Evolutionary conservation across 2,797 vertebrate species (phyloP).

Genomic region (Coracias cyanogaster): DNA sequence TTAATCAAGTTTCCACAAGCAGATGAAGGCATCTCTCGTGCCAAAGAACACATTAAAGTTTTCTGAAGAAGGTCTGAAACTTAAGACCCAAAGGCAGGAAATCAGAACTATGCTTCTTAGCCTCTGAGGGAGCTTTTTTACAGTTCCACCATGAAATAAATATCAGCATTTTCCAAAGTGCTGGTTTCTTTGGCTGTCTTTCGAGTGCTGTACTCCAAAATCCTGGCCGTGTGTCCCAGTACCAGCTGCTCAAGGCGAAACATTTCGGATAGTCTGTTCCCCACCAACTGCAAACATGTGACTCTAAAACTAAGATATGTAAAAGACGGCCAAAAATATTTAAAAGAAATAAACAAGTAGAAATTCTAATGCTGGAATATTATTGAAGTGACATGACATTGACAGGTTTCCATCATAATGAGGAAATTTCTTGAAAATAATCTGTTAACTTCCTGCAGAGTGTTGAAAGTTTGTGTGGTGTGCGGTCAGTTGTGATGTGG

Average conservation of each 20-base stretch:
- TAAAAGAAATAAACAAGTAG: neutral
- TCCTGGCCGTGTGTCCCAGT: neutral
- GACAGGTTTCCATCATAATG: neutral
- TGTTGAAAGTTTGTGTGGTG: neutral
- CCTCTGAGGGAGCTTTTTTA: neutral
- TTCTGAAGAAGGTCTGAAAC: neutral
- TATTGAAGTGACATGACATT: neutral
- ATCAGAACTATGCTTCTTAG: neutral
- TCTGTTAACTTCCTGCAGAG: neutral
- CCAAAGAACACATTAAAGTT: neutral
- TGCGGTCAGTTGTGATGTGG: neutral
- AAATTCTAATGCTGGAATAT: neutral
- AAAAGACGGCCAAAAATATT: neutral
- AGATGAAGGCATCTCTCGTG: neutral
- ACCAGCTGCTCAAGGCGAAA: neutral
- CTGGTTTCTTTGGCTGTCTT: neutral
- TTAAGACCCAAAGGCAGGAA: neutral
- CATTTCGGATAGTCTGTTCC: neutral
- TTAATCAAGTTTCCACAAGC: fast-evolving
- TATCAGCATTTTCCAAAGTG: neutral
- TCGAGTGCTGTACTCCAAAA: neutral
- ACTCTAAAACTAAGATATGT: neutral
- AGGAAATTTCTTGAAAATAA: neutral
- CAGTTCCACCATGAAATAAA: neutral
- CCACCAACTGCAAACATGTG: neutral